Base-by-base conservation (phyloP, 2,888 invertebrate genomes). In the Urechis unicinctus region DNA sequence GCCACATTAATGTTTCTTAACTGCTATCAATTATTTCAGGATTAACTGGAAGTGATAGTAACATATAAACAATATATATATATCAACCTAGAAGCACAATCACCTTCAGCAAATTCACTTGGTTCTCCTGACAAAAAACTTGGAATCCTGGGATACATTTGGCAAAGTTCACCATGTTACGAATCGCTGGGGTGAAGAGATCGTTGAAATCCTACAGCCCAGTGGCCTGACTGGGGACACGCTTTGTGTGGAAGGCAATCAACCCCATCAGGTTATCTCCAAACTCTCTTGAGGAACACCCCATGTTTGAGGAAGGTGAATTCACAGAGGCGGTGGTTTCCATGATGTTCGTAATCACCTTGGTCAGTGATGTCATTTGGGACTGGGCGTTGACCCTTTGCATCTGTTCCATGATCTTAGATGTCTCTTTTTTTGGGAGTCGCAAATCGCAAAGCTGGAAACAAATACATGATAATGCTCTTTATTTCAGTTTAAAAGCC, bases 391-490 rank as follows among this genome's bases (percentile, higher is more conserved):
- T 74, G 45, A 69, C 67, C 56, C 72, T 73, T 82, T 97, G 95
- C 97, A 98, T 98, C 75, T 97, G 97, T 69, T 97, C 97, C 76
- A 96, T 84, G 75, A 98, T 97, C 75, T 96, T 89, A 71, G 96
- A 97, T 82, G 98, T 98, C 81, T 98, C 98, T 72, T 96, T 87
- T 81, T 98, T 98, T 71, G 98, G 98, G 77, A 98, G 97, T 67
- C 98, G 98, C 98, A 83, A 98, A 98, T 83, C 98, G 88, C 72
- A 98, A 97, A 80, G 97, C 97, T 98, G 85, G 70, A 85, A n/a
- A n/a, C n/a, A n/a, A n/a, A n/a, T n/a, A n/a, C n/a, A n/a, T n/a
- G n/a, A n/a, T n/a, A n/a, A n/a, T n/a, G n/a, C n/a, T n/a, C n/a
- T n/a, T n/a, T n/a, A n/a, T n/a, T n/a, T n/a, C n/a, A n/a, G n/a